Evolutionary conservation across 2,888 invertebrate species (phyloP).

Genomic region (Pristionchus mayeri): DNA sequence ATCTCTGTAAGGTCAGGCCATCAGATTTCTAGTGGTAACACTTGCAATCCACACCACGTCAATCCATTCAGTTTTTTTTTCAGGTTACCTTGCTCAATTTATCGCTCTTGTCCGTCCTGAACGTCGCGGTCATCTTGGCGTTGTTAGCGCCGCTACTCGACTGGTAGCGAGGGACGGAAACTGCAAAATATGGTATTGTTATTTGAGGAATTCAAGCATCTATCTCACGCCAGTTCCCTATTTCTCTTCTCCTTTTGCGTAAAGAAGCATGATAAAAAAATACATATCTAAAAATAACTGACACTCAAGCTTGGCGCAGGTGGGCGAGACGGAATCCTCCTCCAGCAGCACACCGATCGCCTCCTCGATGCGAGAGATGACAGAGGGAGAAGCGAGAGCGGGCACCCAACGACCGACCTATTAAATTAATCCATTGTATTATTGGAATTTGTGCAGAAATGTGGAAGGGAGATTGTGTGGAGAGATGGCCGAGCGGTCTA

Average conservation of each 20-base stretch:
- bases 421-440: too few relatives aligned
- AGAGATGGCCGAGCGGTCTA: background rate
- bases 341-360: constrained; percentile 2
- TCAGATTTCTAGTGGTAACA: too few relatives aligned
- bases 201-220: too few relatives aligned
- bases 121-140: constrained; percentile 57
- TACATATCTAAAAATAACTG: background rate
- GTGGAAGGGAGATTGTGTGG: background rate
- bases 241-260: too few relatives aligned
- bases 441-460: too few relatives aligned
- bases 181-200: constrained; percentile 50
- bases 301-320: constrained; percentile 49
- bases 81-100: background rate
- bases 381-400: constrained; percentile 46
- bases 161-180: constrained; percentile 56
- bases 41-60: too few relatives aligned
- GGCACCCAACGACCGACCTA: constrained; percentile 49
- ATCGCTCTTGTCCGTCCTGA: constrained; percentile 50
- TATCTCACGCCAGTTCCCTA: too few relatives aligned
- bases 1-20: too few relatives aligned
- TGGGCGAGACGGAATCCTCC: constrained; percentile 24
- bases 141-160: constrained; percentile 54
- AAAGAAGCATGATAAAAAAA: background rate
- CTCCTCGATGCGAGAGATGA: constrained; percentile 17
- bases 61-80: background rate